Base-by-base conservation (phyloP, 2,888 invertebrate species). In the Cephus pygmeus region DNA sequence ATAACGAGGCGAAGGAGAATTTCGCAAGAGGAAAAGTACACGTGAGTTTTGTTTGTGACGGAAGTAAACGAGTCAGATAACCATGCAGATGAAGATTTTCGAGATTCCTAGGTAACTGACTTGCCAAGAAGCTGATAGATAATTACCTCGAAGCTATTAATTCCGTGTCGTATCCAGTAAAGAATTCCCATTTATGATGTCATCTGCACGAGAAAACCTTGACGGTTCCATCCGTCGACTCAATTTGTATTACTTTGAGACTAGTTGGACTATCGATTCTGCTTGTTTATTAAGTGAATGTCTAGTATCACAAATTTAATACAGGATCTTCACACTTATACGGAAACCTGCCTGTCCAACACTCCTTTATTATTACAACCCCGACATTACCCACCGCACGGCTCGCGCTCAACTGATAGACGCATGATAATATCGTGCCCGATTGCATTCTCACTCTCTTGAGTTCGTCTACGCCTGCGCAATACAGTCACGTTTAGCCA, bases 391-490 rank as follows among this genome's bases (percentile, higher is more conserved):
- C 6, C 23, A 23, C 23, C 56, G 56, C 56, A 81, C 83, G 85
- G 87, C 76, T 85, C 86, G 83, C 87, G 87, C 80, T 83, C 82
- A 79, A 89, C 89, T 89, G 88, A 89, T 88, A 88, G 82, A 34
- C 81, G 79, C 79, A 33, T 34, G 71, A 71, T 71, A 71, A 34
- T 56, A 56, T 56, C 56, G 56, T 56, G 56, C 56, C 56, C 56
- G 56, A 56, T 56, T 56, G 56, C 56, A 56, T 23, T 56, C 56
- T 56, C 56, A 40, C 40, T 56, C 56, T 56, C 56, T 56, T 56
- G 56, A 23, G 23, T 9, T 56, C 23, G 6, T 23, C 23, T 56
- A 23, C 56, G 56, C 56, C 56, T 56, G 56, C 56, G 56, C 56
- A 56, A 23, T 23, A 56, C 23, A 23, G 23, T 23, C 56, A 56